Evolutionary conservation across 2,797 vertebrate species (phyloP).

Genomic region (Lagodon rhomboides): DNA sequence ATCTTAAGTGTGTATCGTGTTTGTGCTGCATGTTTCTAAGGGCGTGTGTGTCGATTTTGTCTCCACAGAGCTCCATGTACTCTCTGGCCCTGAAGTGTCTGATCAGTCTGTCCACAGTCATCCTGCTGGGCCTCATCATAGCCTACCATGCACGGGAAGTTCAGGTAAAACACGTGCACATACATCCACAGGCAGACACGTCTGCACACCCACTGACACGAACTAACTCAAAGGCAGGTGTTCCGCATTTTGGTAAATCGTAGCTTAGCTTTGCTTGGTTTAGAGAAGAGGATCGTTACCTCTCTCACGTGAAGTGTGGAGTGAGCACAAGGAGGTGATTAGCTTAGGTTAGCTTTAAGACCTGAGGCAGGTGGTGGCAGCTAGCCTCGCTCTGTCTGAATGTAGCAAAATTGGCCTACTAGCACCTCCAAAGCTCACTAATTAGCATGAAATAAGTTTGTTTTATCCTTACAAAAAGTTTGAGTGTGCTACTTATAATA

Average conservation of each 20-base stretch:
- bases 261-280: slow-evolving; percentile 3
- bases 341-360: not conserved
- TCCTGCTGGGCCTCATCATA: slow-evolving; percentile 97
- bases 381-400: not conserved
- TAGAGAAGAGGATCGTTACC: not conserved
- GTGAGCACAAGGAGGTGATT: not conserved
- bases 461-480: too few species aligned
- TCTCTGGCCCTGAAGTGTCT: slow-evolving; percentile 98
- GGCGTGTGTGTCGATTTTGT: slow-evolving; percentile 49
- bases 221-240: not conserved
- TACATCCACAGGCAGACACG: not conserved
- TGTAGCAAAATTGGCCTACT: not conserved
- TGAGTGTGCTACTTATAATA: too few species aligned
- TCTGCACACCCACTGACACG: not conserved
- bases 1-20: slow-evolving; percentile 14
- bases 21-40: slow-evolving; percentile 27
- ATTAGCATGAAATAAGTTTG: too few species aligned
- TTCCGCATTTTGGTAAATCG: not conserved
- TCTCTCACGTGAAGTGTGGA: not conserved
- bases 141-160: slow-evolving; percentile 98
- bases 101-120: slow-evolving; percentile 97
- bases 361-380: not conserved
- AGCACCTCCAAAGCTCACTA: too few species aligned
- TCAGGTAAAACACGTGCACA: slow-evolving; percentile 87
- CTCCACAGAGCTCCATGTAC: slow-evolving; percentile 94